Conservation (phyloP, 2,113 vertebrate species). For the Phocoena sinus region DNA sequence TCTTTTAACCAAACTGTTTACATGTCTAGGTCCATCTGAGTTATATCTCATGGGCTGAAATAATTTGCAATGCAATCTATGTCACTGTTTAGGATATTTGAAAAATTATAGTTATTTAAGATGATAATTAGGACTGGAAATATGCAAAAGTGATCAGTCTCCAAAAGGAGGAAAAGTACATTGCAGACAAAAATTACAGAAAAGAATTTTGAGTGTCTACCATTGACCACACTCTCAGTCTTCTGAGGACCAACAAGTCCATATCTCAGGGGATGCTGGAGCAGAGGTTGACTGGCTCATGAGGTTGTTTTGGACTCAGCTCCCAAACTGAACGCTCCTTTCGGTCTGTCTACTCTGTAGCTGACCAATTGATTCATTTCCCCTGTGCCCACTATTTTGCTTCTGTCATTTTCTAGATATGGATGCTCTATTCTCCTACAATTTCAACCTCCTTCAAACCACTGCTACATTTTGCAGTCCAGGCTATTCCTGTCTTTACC, state of each 20-base stretch:
- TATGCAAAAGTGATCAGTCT: neutral
- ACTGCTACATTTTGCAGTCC: neutral
- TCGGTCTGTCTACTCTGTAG: neutral
- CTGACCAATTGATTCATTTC: neutral
- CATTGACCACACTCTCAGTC: neutral
- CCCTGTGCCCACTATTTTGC: neutral
- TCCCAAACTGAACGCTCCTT: neutral
- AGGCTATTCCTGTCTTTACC: neutral
- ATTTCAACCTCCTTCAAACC: neutral
- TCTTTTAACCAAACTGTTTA: constrained; percentile 2
- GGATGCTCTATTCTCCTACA: neutral
- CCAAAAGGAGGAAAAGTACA: neutral
- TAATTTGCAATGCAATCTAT: neutral
- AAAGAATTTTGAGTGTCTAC: neutral
- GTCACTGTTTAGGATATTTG: neutral
- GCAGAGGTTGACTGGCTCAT: neutral
- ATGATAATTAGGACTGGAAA: neutral
- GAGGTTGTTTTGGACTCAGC: neutral
- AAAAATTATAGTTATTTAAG: neutral
- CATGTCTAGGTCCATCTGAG: neutral
- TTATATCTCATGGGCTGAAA: neutral
- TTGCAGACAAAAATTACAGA: neutral
- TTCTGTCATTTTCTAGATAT: neutral
- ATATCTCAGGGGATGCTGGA: neutral
- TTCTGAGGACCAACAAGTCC: neutral